These are phyloP conservation scores for Brachirus orientalis DNA, from an alignment of 2,113 vertebrate genomes.

Conservation along the genomic window DNA sequence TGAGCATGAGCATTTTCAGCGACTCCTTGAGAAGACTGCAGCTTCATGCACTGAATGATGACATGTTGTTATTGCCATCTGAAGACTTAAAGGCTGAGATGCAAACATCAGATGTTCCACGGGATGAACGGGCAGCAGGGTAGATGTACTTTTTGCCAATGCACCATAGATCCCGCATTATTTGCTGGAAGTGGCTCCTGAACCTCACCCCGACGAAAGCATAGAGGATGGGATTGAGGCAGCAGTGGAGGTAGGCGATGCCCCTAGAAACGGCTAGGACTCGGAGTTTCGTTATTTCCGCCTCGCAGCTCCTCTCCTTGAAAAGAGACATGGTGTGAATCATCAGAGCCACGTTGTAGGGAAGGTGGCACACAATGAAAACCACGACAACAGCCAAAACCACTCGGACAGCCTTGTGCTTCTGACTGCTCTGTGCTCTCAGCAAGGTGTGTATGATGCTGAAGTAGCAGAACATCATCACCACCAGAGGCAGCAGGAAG, in stretches of 20 bases:
- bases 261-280: conserved; percentile 73
- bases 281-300: conserved; percentile 59
- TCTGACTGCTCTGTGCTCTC: conserved; percentile 84
- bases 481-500: conserved; percentile 87
- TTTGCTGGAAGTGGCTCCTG: conserved; percentile 86
- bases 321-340: conserved; percentile 78
- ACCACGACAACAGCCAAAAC: conserved; percentile 85
- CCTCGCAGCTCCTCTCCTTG: conserved; percentile 67
- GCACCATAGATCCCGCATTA: conserved; percentile 85
- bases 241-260: conserved; percentile 92
- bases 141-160: conserved; percentile 75
- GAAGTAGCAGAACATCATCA: conserved; percentile 89
- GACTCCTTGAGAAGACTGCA: too few relatives aligned
- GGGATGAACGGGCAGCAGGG: conserved; percentile 66
- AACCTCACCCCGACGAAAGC: conserved; percentile 94
- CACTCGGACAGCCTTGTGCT: conserved; percentile 89
- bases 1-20: too few relatives aligned
- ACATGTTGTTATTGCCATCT: conserved; percentile 73
- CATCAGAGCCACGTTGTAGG: conserved; percentile 87
- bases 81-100: conserved; percentile 76
- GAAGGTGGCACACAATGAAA: conserved; percentile 89
- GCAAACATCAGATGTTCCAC: conserved; percentile 77
- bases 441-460: conserved; percentile 84
- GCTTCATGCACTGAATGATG: conserved; percentile 82
- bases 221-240: conserved; percentile 93